phyloP scores from a whole-genome alignment of 2,888 invertebrate species.

The Agrochola litura region DNA sequence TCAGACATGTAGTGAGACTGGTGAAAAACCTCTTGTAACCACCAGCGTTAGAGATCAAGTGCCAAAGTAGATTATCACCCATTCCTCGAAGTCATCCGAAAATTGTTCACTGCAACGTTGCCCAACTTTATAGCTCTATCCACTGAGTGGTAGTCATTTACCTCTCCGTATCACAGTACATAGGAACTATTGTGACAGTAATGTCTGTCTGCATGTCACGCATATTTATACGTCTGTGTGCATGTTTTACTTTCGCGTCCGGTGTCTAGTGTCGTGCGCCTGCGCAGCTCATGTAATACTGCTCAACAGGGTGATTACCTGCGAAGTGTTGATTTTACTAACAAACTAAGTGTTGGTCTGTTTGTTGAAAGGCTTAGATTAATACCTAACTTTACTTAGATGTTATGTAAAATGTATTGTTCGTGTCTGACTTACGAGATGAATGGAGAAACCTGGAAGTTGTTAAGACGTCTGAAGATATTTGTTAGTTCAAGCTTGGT shows the following conservation, averaged over 20 bases:
- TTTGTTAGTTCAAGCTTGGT: too few relatives aligned
- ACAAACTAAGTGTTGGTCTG: constrained; percentile 6
- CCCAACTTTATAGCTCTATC: neutral
- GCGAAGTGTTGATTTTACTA: constrained; percentile 36
- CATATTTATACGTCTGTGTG: constrained; percentile 5
- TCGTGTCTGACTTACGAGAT: neutral
- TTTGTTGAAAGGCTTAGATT: constrained; percentile 22
- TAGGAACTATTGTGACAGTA: constrained; percentile 18
- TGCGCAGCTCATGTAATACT: constrained; percentile 44
- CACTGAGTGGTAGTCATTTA: neutral
- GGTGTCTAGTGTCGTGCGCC: constrained; percentile 54
- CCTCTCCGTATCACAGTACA: neutral
- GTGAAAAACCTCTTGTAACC: too few relatives aligned
- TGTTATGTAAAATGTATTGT: constrained; percentile 30
- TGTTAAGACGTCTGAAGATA: neutral
- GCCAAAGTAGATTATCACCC: neutral
- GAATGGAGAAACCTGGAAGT: constrained; percentile 10
- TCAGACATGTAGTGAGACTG: too few relatives aligned
- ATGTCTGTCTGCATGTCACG: neutral
- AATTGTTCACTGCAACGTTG: neutral
- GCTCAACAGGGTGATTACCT: constrained; percentile 24
- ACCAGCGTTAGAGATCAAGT: too few relatives aligned
- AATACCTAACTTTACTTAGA: neutral
- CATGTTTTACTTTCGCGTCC: constrained; percentile 63
- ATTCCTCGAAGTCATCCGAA: neutral